Conservation (phyloP, 2,888 invertebrate genomes). For the Dione vanillae region DNA sequence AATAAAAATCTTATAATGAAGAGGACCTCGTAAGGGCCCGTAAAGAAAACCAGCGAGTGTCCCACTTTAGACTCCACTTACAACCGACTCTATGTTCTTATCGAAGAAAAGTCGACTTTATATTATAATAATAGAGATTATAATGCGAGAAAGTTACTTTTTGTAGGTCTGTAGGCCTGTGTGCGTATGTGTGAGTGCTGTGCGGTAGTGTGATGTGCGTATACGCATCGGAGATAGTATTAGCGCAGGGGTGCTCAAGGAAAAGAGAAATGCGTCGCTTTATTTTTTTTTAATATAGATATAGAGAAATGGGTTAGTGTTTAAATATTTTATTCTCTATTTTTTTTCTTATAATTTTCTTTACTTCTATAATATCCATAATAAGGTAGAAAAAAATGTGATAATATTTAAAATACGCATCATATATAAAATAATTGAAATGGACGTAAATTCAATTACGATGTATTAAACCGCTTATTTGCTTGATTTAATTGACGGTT, state of each 20-base stretch:
- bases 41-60: conserved; percentile 75
- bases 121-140: conserved; percentile 48
- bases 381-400: no score
- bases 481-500: neutral
- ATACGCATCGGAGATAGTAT: conserved; percentile 79
- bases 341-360: no score
- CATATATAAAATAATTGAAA: neutral
- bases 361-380: neutral
- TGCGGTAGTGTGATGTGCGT: conserved; percentile 65
- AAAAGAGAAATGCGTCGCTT: conserved; percentile 76
- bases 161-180: conserved; percentile 83
- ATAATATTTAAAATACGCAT: no score
- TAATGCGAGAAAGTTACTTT: conserved; percentile 63
- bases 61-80: conserved; percentile 70
- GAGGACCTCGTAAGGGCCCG: conserved; percentile 68
- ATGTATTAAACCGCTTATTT: neutral
- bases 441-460: neutral
- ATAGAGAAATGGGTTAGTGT: no score
- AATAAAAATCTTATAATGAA: conserved; percentile 40
- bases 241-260: conserved; percentile 65
- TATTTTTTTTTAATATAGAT: neutral
- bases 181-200: conserved; percentile 60
- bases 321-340: no score
- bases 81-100: conserved; percentile 49
- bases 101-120: conserved; percentile 56